A percentile compares a stretch with the other conserved stretches of the same genome.
Conservation (phyloP, 2,113 vertebrate genomes). For the Ammodytes marinus region DNA sequence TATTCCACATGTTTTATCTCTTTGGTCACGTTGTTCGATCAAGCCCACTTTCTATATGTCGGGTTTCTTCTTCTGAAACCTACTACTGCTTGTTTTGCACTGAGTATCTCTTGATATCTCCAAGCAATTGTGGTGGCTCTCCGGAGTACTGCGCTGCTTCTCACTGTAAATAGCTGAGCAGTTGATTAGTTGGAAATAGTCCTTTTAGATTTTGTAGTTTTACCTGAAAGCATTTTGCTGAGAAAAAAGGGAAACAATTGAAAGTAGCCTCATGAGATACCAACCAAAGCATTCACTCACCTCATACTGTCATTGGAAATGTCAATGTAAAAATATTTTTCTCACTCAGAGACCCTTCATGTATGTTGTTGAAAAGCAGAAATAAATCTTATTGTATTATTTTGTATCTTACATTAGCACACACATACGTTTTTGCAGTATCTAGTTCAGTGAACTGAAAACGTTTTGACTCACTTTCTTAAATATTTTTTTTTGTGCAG, state of each 20-base stretch:
- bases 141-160: conserved; percentile 49
- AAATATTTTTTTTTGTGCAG: background rate
- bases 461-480: background rate
- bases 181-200: conserved; percentile 49
- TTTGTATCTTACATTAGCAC: conserved; percentile 32
- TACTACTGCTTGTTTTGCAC: conserved; percentile 77
- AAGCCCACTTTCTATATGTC: conserved; percentile 48
- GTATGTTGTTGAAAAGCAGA: conserved; percentile 27
- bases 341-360: conserved; percentile 24
- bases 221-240: conserved; percentile 65
- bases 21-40: conserved; percentile 45
- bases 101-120: conserved; percentile 69
- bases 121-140: conserved; percentile 30
- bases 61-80: conserved; percentile 55
- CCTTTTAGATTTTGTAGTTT: conserved; percentile 65
- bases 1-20: conserved; percentile 50
- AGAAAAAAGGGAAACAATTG: conserved; percentile 62
- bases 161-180: conserved; percentile 70
- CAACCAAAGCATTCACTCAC: conserved; percentile 78
- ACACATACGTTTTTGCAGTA: background rate
- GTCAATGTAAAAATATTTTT: conserved; percentile 16
- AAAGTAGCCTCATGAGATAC: conserved; percentile 63
- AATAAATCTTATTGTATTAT: conserved; percentile 14
- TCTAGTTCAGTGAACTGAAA: background rate
- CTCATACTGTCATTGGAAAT: conserved; percentile 24